A percentile compares a stretch with the other conserved stretches of the same genome.
phyloP scores from a whole-genome alignment of 2,888 invertebrate species.

The Diloba caeruleocephala region DNA sequence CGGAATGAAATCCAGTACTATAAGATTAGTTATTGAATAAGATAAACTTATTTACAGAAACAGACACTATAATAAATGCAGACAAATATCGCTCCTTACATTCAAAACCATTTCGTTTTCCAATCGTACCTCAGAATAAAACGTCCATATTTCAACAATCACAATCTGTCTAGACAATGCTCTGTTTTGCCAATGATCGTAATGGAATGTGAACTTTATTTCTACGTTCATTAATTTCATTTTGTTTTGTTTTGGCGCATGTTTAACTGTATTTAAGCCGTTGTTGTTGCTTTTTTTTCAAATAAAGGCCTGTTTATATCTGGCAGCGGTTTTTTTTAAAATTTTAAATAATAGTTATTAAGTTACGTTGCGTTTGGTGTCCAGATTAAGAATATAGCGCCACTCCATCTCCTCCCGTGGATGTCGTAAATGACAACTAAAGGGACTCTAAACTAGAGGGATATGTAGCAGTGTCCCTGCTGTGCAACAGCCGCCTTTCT shows the following conservation, averaged over 20 bases:
- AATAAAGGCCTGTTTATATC: constrained; percentile 10
- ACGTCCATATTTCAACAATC: constrained; percentile 53
- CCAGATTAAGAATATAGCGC: no score
- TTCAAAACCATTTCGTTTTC: constrained; percentile 17
- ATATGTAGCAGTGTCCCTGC: no score
- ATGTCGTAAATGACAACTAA: no score
- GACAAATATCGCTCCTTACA: not conserved
- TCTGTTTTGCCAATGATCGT: constrained; percentile 59
- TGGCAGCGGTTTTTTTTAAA: no score
- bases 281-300: constrained; percentile 24
- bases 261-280: constrained; percentile 32
- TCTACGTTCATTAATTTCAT: constrained; percentile 48
- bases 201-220: constrained; percentile 49
- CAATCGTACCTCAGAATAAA: constrained; percentile 33
- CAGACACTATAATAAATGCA: not conserved
- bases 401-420: no score
- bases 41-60: no score
- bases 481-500: no score
- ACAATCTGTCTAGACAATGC: constrained; percentile 64
- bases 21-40: no score
- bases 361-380: no score
- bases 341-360: no score
- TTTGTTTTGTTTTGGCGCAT: constrained; percentile 39
- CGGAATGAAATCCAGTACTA: no score
- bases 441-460: no score